phyloP scores from a whole-genome alignment of 2,797 vertebrate species.

The Zenarchopterus dispar region DNA sequence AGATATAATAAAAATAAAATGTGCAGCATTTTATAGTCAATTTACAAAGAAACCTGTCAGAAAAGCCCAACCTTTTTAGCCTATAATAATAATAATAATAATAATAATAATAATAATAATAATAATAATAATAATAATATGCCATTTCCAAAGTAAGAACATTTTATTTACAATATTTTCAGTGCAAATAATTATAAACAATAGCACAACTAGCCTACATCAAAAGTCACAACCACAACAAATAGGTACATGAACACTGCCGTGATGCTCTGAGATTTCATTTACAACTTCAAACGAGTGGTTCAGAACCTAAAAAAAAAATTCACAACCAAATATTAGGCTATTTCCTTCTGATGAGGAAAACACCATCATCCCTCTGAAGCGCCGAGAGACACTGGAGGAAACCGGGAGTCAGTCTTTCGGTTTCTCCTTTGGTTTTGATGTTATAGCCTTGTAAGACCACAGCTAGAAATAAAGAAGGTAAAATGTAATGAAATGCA shows the following conservation, averaged over 20 bases:
- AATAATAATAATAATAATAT: slow-evolving; percentile 37
- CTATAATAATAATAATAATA: neutral
- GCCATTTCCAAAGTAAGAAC: slow-evolving; percentile 83
- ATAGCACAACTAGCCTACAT: slow-evolving; percentile 77
- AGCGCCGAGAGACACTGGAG: slow-evolving; percentile 32
- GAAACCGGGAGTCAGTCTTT: slow-evolving; percentile 7
- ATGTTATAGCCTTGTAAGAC: neutral
- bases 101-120: slow-evolving; percentile 3
- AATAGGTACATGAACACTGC: slow-evolving; percentile 67
- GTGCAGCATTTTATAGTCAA: too few species aligned
- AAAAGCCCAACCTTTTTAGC: slow-evolving; percentile 29
- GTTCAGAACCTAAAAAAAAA: slow-evolving; percentile 69
- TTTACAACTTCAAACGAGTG: slow-evolving; percentile 67
- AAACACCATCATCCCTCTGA: slow-evolving; percentile 49
- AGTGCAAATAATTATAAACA: slow-evolving; percentile 87
- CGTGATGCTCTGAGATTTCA: slow-evolving; percentile 63
- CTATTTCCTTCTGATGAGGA: slow-evolving; percentile 50
- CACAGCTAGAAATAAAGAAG: neutral
- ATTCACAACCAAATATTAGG: slow-evolving; percentile 61
- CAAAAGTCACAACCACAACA: slow-evolving; percentile 13
- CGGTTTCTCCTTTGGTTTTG: neutral
- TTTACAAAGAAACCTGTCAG: too few species aligned
- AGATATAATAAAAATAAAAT: neutral
- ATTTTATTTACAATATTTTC: slow-evolving; percentile 96
- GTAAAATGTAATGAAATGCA: neutral